A percentile compares a stretch with the other conserved stretches of the same genome.
Evolutionary conservation across 2,113 vertebrate genomes (phyloP).

Genomic region (Engystomops pustulosus): DNA sequence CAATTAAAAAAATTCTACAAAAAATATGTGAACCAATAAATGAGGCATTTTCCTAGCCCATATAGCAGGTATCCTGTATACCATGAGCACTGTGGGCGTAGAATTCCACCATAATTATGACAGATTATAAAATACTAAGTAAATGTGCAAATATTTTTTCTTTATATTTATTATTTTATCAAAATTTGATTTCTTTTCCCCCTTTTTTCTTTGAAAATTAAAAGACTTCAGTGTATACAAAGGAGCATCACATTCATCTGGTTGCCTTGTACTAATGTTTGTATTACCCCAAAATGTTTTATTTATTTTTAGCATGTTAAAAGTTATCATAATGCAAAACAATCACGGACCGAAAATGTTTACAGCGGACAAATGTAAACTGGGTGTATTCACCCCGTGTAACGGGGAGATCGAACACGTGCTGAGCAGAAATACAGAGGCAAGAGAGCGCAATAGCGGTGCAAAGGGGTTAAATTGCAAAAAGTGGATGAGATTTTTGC

Average conservation of each 20-base stretch:
- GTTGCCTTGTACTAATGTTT: not conserved
- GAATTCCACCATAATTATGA: not conserved
- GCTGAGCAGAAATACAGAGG: not conserved
- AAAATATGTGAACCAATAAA: no score
- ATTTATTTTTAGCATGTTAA: not conserved
- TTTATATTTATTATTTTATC: no score
- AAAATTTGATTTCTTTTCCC: no score
- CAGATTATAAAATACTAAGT: not conserved
- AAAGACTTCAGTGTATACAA: no score
- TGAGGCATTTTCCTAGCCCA: no score
- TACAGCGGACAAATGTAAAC: constrained; percentile 14
- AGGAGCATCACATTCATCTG: not conserved
- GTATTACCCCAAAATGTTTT: not conserved
- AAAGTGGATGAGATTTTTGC: not conserved
- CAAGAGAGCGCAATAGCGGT: not conserved
- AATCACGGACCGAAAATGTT: not conserved
- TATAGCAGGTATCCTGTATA: no score
- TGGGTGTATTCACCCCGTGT: not conserved
- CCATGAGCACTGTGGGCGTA: not conserved
- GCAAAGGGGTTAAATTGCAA: not conserved
- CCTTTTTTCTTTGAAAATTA: no score
- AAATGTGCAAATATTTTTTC: no score
- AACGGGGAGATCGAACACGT: not conserved
- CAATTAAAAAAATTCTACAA: no score
- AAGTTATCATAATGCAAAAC: not conserved